phyloP scores from a whole-genome alignment of 2,113 vertebrate genomes.

The Bufo gargarizans region DNA sequence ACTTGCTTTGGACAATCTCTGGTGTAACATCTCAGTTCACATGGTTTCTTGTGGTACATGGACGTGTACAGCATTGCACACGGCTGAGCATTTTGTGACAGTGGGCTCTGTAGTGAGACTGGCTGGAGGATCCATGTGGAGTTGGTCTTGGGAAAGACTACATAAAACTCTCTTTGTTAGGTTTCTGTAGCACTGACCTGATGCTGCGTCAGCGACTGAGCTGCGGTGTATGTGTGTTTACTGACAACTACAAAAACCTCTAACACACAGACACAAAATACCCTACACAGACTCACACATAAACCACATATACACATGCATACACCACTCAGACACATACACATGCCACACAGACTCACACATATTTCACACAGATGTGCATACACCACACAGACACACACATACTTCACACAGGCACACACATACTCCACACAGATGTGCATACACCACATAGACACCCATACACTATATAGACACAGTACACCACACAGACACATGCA shows the following conservation, averaged over 20 bases:
- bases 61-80: not conserved
- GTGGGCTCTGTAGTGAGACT: not conserved
- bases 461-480: not conserved
- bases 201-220: slow-evolving; percentile 45
- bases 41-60: not conserved
- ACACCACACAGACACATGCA: no score
- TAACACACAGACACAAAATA: not conserved
- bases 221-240: slow-evolving; percentile 59
- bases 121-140: not conserved
- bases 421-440: no score
- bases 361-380: slow-evolving; percentile 38
- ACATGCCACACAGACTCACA: not conserved
- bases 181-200: slow-evolving; percentile 30
- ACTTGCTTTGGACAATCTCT: no score
- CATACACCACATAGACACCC: not conserved
- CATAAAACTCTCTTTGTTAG: slow-evolving; percentile 54
- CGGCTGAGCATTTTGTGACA: not conserved
- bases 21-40: not conserved
- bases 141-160: not conserved
- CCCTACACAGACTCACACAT: not conserved
- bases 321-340: slow-evolving; percentile 60
- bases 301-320: slow-evolving; percentile 53
- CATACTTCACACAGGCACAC: not conserved
- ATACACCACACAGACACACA: not conserved
- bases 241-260: slow-evolving; percentile 59